These are phyloP conservation scores for Contarinia nasturtii DNA, from an alignment of 1,140 invertebrate genomes.

Conservation along the genomic window DNA sequence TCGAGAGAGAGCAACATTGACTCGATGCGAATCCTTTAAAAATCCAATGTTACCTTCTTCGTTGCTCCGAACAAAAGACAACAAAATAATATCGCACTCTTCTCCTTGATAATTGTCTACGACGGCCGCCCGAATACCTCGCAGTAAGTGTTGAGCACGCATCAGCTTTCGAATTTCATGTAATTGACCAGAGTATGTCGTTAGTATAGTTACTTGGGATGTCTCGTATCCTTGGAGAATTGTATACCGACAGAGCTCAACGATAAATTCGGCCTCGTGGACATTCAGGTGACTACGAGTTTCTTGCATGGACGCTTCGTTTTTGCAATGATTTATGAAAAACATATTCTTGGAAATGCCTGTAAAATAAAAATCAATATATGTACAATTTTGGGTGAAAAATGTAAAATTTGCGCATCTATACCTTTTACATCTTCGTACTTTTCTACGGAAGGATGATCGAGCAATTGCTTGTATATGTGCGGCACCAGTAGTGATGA, in stretches of 20 bases:
- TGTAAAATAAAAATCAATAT: background rate
- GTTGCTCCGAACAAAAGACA: slow-evolving; percentile 64
- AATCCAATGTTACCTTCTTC: slow-evolving; percentile 48
- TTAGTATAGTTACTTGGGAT: slow-evolving; percentile 41
- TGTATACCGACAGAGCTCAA: slow-evolving; percentile 35
- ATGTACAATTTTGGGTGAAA: slow-evolving; percentile 24
- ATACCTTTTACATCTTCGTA: slow-evolving; percentile 38
- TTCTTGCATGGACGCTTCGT: slow-evolving; percentile 26
- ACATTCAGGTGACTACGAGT: slow-evolving; percentile 22
- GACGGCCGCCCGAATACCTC: slow-evolving; percentile 36
- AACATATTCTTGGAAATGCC: background rate
- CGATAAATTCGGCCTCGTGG: slow-evolving; percentile 35
- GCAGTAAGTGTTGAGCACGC: slow-evolving; percentile 14
- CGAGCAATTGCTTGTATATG: slow-evolving; percentile 36
- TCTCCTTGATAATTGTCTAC: slow-evolving; percentile 77
- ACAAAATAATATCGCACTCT: slow-evolving; percentile 64
- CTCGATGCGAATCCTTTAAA: slow-evolving; percentile 44
- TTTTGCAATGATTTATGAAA: slow-evolving; percentile 8
- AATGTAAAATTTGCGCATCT: slow-evolving; percentile 23
- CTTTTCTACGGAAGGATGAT: slow-evolving; percentile 29
- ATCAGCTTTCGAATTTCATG: slow-evolving; percentile 22
- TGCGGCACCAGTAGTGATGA: slow-evolving; percentile 34
- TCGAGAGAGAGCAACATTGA: slow-evolving; percentile 60
- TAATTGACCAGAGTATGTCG: slow-evolving; percentile 42
- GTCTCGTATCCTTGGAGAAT: slow-evolving; percentile 34